Evolutionary conservation across 2,888 invertebrate genomes (phyloP), one percentile per base, ranked within the genome.

Genomic region (Pammene aurita): DNA sequence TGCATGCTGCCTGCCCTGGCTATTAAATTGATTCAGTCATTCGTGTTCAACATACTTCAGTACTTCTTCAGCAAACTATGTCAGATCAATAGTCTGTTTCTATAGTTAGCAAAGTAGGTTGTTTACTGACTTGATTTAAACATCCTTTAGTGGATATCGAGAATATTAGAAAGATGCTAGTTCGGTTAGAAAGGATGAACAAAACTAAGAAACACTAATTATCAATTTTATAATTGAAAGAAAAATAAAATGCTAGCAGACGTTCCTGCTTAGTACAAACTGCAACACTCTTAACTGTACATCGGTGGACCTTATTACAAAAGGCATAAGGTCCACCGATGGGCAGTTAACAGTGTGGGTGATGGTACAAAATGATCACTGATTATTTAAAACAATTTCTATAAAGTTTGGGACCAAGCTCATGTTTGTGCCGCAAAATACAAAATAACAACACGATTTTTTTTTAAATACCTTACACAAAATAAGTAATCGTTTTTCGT

Each of bases 1-100:
- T 88, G 90, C 90, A 90, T 89, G 91, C 80, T 86, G 90, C 90
- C 86, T 89, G 87, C 77, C 78, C 78, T 79, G 75, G 78, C 77
- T 75, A 66, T 72, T 75, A 77, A 74, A 72, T 75, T 78, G 73
- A 72, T 75, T 34, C 78, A 78, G 78, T 58, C 52, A 52, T 26
- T 50, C 41, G 16, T 18, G 42, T 54, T 66, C 18, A 65, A 41
- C 66, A 66, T 50, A 50, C 11, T 13, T 42, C 42, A 42, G 0
- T 42, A 34, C 18, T 57, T 46, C 38, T 44, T 54, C 18, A n/a
- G 41, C 42, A 42, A 26, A 9, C 42, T 54, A 18, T 10, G 26
- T 10, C 11, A 14, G 11, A 5, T 18, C 18, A 41, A 38, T 58
- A 14, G 5, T 11, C 34, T 65, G 11, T 38, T 26, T 60, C 10